Conservation (phyloP, 2,113 vertebrate species). For the Carassius gibelio region DNA sequence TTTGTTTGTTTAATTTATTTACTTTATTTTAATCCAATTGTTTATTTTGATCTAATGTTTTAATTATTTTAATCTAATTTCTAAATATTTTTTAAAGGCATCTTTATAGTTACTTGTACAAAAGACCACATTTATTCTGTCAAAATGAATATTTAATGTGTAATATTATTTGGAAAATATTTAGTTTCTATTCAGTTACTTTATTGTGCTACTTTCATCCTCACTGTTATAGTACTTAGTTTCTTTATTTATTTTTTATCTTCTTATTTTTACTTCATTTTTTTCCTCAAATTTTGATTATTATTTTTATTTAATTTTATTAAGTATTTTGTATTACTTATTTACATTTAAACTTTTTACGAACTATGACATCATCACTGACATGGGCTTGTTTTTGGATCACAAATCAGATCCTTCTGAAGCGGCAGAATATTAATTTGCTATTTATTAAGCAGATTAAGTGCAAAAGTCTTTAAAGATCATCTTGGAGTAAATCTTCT, state of each 20-base stretch:
- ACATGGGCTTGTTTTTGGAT: background rate
- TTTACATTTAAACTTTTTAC: too few species aligned
- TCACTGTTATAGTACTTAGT: background rate
- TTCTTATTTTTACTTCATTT: background rate
- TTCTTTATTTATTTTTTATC: background rate
- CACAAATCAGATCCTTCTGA: background rate
- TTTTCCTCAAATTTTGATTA: background rate
- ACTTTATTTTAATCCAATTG: too few species aligned
- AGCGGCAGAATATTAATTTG: background rate
- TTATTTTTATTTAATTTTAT: background rate
- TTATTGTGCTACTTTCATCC: background rate
- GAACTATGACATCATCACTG: background rate
- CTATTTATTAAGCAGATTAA: background rate
- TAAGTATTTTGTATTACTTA: background rate
- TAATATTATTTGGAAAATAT: background rate
- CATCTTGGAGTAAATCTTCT: background rate
- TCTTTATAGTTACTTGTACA: background rate
- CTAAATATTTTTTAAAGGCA: background rate
- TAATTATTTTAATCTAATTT: background rate
- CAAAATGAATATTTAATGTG: background rate
- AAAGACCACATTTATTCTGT: background rate
- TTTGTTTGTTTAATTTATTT: too few species aligned
- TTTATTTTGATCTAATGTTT: too few species aligned
- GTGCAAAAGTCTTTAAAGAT: background rate
- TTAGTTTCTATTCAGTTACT: background rate